A percentile compares a stretch with the other conserved stretches of the same genome.
Evolutionary conservation across 2,113 vertebrate species (phyloP).

Genomic region (Turdus rufiventris): DNA sequence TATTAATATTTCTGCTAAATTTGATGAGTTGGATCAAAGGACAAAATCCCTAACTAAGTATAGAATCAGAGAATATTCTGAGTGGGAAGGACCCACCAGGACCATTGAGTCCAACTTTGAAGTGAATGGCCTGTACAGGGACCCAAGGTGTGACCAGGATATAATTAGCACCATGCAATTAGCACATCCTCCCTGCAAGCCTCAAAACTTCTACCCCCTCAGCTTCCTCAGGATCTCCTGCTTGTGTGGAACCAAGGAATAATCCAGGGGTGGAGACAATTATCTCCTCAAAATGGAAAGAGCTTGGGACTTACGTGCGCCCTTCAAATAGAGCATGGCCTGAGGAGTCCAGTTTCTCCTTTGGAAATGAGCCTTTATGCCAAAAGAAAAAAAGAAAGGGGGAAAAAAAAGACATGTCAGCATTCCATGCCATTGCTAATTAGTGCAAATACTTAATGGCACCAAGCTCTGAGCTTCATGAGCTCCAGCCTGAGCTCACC

Average conservation of each 20-base stretch:
- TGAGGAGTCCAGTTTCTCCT: constrained; percentile 96
- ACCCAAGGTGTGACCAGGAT: background rate
- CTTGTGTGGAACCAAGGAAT: background rate
- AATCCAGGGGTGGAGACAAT: background rate
- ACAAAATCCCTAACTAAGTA: background rate
- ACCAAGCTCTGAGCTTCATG: background rate
- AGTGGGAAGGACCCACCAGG: background rate
- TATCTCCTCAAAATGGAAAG: background rate
- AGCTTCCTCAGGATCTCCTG: background rate
- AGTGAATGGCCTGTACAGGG: background rate
- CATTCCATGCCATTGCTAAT: background rate
- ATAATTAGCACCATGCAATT: background rate
- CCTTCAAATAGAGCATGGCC: constrained; percentile 95
- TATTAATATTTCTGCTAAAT: background rate
- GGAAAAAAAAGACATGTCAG: background rate
- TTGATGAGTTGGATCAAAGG: background rate
- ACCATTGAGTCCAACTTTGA: background rate
- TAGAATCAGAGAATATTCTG: background rate
- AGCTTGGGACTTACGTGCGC: constrained; percentile 83
- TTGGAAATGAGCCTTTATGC: constrained; percentile 77
- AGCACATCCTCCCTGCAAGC: background rate
- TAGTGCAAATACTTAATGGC: background rate
- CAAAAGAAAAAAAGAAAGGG: background rate
- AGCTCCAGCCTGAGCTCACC: constrained; percentile 64
- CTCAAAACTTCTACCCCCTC: background rate